These are phyloP conservation scores for Tauraco erythrolophus DNA, from an alignment of 2,113 vertebrate species.

Conservation along the genomic window DNA sequence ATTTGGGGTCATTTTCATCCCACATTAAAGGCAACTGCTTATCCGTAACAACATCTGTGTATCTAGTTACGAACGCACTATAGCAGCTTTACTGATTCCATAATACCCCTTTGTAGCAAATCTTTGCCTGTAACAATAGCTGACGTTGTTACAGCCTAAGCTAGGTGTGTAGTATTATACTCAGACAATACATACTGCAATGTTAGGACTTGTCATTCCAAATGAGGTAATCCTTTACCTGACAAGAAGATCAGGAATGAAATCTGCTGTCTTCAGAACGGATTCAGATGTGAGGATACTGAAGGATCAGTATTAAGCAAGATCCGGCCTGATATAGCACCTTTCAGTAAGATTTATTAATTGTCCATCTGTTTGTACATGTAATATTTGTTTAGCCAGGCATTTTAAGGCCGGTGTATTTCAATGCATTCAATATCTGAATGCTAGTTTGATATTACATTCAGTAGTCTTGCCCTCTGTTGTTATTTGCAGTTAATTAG, in stretches of 20 bases:
- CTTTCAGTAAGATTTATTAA: constrained; percentile 27
- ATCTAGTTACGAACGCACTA: background rate
- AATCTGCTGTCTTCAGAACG: background rate
- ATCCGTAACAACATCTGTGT: background rate
- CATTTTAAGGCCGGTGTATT: constrained; percentile 30
- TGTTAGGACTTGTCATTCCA: constrained; percentile 21
- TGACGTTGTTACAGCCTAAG: background rate
- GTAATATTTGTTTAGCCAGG: constrained; percentile 2
- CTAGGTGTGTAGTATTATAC: background rate
- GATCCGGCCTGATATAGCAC: background rate
- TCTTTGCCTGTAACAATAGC: background rate
- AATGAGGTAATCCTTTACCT: constrained; percentile 22
- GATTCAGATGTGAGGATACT: background rate
- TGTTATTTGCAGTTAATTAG: constrained; percentile 62
- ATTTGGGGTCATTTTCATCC: background rate
- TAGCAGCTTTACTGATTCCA: background rate
- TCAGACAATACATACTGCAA: background rate
- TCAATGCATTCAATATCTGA: background rate
- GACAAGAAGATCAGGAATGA: background rate
- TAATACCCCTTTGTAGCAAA: background rate
- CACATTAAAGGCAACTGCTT: background rate
- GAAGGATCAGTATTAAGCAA: background rate
- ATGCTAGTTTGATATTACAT: constrained; percentile 2
- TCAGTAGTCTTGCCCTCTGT: background rate
- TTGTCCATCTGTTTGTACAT: constrained; percentile 35